A percentile compares a stretch with the other conserved stretches of the same genome.
These are phyloP conservation scores for Grammomys dolichurus DNA, from an alignment of 2,113 vertebrate genomes.

Conservation along the genomic window DNA sequence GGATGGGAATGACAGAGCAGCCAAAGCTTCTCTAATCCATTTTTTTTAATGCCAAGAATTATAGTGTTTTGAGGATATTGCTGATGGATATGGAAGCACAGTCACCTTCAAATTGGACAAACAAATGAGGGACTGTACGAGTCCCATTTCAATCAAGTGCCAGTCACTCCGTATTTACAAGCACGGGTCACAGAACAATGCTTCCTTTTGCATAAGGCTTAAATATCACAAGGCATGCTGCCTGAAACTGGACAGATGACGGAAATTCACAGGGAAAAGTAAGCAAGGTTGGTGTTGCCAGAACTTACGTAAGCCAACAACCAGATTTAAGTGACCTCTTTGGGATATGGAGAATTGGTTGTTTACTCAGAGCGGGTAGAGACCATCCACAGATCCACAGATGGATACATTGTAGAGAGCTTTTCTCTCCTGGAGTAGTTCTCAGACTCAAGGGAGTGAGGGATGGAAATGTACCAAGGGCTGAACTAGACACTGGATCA, in stretches of 20 bases:
- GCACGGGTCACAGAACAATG: background rate
- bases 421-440: background rate
- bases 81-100: background rate
- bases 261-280: background rate
- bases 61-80: background rate
- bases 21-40: constrained; percentile 50
- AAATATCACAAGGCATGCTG: background rate
- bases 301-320: constrained; percentile 20
- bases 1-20: constrained; percentile 4
- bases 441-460: background rate
- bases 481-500: background rate
- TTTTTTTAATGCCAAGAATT: constrained; percentile 59
- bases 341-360: background rate
- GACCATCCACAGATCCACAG: background rate
- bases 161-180: constrained; percentile 48
- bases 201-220: constrained; percentile 6
- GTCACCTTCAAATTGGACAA: constrained; percentile 60
- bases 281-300: background rate
- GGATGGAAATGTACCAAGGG: background rate
- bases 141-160: constrained; percentile 20
- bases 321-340: background rate
- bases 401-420: background rate
- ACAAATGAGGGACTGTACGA: background rate
- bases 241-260: background rate
- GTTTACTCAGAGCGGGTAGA: background rate